Conservation (phyloP, 2,113 vertebrate species). For the Cyprinus carpio region DNA sequence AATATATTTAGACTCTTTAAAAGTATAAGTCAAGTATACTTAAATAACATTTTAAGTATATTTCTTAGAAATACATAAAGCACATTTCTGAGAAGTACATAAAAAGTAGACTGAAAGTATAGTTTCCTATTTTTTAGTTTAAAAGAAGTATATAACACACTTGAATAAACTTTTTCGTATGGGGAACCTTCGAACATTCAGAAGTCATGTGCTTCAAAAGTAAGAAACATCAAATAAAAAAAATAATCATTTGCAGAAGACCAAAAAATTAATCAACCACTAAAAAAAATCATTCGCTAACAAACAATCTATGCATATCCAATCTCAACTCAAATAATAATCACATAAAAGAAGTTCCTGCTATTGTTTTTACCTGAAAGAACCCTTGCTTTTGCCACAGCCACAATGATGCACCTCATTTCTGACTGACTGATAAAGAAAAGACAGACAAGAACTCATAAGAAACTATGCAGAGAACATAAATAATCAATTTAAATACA, state of each 20-base stretch:
- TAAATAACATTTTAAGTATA: too few relatives aligned
- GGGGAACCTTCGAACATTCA: not conserved
- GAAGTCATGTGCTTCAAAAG: not conserved
- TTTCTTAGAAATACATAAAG: too few relatives aligned
- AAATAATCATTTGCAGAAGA: not conserved
- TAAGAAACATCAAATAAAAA: too few relatives aligned
- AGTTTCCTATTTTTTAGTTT: too few relatives aligned
- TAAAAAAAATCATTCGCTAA: not conserved
- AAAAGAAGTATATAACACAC: too few relatives aligned
- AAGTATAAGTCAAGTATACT: too few relatives aligned
- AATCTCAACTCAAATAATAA: not conserved
- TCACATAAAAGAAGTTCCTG: not conserved
- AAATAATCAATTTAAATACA: not conserved
- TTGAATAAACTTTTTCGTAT: too few relatives aligned
- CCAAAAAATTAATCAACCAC: not conserved
- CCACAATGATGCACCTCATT: constrained; percentile 71
- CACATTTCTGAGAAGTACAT: too few relatives aligned
- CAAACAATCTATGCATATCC: not conserved
- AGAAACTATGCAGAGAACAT: not conserved
- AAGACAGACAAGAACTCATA: constrained; percentile 14
- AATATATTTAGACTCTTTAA: too few relatives aligned
- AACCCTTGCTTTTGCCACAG: constrained; percentile 54
- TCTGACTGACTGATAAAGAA: constrained; percentile 70
- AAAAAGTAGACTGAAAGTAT: too few relatives aligned
- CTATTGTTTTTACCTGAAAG: constrained; percentile 60